Conservation (phyloP, 1,140 invertebrate genomes). For the Polypedilum pembai region DNA sequence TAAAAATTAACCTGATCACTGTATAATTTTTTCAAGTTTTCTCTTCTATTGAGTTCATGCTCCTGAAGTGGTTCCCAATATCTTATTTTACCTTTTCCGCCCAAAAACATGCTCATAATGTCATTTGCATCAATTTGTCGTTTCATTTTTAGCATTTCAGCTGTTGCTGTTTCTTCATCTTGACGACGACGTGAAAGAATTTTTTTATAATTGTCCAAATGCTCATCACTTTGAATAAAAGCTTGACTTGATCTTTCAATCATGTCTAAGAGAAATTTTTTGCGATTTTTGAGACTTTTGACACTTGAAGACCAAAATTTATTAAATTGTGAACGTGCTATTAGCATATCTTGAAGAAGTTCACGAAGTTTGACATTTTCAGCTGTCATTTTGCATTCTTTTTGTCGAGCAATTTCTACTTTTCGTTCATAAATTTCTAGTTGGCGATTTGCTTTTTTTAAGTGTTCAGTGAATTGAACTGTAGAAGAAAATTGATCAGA, state of each 20-base stretch:
- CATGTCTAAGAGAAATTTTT: slow-evolving; percentile 38
- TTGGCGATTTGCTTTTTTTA: slow-evolving; percentile 34
- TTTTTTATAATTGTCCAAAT: slow-evolving; percentile 38
- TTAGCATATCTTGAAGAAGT: slow-evolving; percentile 37
- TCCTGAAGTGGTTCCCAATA: slow-evolving; percentile 37
- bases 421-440: slow-evolving; percentile 38
- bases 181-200: slow-evolving; percentile 35
- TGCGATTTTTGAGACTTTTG: slow-evolving; percentile 38
- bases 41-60: slow-evolving; percentile 37
- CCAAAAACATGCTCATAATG: slow-evolving; percentile 37
- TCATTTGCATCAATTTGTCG: slow-evolving; percentile 39
- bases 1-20: slow-evolving; percentile 39
- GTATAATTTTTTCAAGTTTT: slow-evolving; percentile 36
- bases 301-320: slow-evolving; percentile 38
- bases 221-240: slow-evolving; percentile 38
- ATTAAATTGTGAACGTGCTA: slow-evolving; percentile 38
- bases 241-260: slow-evolving; percentile 38
- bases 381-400: slow-evolving; percentile 37
- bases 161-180: slow-evolving; percentile 35
- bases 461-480: slow-evolving; percentile 35
- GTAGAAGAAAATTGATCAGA: neutral
- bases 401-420: slow-evolving; percentile 37
- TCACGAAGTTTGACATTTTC: slow-evolving; percentile 36
- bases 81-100: slow-evolving; percentile 35
- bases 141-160: slow-evolving; percentile 39